Percentiles rank a stretch among this genome's conserved stretches.
These are phyloP conservation scores for Eustalomyia histrio DNA, from an alignment of 2,888 invertebrate genomes.

Conservation along the genomic window DNA sequence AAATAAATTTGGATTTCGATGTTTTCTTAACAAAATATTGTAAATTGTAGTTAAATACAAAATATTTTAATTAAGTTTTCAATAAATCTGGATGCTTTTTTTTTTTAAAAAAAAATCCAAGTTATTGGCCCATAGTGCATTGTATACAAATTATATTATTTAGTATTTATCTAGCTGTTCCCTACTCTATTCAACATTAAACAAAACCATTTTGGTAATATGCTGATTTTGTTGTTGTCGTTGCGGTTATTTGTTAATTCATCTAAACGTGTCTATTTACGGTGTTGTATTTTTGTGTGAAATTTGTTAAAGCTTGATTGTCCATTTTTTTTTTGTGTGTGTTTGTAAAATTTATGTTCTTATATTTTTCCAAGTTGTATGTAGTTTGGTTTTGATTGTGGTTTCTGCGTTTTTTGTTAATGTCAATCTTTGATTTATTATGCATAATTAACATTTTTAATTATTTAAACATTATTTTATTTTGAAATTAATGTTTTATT, in stretches of 20 bases:
- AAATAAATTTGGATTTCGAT: no score
- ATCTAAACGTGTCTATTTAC: constrained; percentile 27
- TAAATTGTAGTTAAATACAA: no score
- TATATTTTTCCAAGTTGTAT: constrained; percentile 19
- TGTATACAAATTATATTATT: background rate
- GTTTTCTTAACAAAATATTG: no score
- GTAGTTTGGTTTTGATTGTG: constrained; percentile 26
- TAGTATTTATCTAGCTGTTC: constrained; percentile 20
- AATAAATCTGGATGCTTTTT: no score
- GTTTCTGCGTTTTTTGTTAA: constrained; percentile 21
- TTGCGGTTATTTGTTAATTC: constrained; percentile 14
- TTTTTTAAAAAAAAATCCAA: no score
- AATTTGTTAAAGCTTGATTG: background rate
- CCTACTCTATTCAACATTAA: constrained; percentile 1
- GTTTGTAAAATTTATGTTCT: background rate
- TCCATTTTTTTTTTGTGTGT: background rate
- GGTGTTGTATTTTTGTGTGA: background rate
- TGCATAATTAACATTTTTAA: constrained; percentile 77
- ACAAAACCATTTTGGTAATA: constrained; percentile 56
- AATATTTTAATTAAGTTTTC: no score
- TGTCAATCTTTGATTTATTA: constrained; percentile 73
- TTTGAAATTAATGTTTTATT: constrained; percentile 74
- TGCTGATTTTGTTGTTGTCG: constrained; percentile 22
- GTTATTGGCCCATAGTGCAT: no score
- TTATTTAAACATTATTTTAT: constrained; percentile 76